Base-by-base conservation (phyloP, 2,113 vertebrate genomes). In the Myiozetetes cayanensis region DNA sequence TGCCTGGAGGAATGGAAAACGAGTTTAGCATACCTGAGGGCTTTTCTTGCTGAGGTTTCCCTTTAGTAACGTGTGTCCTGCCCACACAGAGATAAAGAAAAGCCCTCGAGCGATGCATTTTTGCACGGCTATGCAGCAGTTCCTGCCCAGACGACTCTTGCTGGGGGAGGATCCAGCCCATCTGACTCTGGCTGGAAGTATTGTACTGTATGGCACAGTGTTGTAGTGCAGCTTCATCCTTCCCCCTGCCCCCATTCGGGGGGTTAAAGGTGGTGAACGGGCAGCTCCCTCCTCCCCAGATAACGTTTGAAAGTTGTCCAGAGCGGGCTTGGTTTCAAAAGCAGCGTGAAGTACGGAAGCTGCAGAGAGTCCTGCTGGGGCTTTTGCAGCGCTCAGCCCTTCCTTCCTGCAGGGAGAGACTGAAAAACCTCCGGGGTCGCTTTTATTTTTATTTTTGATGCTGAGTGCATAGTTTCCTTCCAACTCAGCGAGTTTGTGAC, bases 101-200 rank as follows among this genome's bases (percentile, higher is more conserved):
- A 67, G 3, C 93, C 97, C 92, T 16, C 14, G 74, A 96, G 96
- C 90, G 2, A 79, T 58, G n/a, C 79, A 79, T 97, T 98, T 97
- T 97, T 97, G 71, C 90, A 62, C 90, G 94, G 84, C 76, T 96
- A 95, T 84, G 94, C 72, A 90, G 89, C 88, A 85, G 90, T 96
- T 97, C 96, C 92, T 95, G 78, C 89, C 80, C 94, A 46, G 87
- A 58, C 41, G 35, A 37, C 74, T 93, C 59, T 80, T 77, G 37
- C 94, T 75, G 90, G 81, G 90, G 81, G 67, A 75, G 84, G 87
- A 91, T 93, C 92, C 78, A 87, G 71, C 63, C 30, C 63, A 46
- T 91, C 47, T 86, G 78, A 43, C 72, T 92, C 58, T 75, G 74
- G 37, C 94, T 75, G 89, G 76, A 56, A 75, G 84, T 82, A 90